A percentile compares a stretch with the other conserved stretches of the same genome.
Evolutionary conservation across 2,113 vertebrate species (phyloP).

Genomic region (Tonatia bakeri): DNA sequence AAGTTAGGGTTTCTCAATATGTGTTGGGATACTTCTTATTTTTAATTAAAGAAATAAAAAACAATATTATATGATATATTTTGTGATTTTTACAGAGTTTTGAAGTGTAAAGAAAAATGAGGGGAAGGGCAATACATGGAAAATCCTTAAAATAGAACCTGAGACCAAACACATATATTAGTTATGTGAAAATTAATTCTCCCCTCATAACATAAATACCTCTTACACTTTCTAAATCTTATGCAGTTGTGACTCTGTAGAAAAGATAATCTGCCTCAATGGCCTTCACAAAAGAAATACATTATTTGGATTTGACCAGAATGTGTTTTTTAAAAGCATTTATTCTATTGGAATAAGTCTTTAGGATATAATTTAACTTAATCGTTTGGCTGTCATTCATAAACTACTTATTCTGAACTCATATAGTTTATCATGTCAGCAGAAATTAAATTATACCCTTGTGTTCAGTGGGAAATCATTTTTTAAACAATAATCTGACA

Average conservation of each 20-base stretch:
- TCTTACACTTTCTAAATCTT: neutral
- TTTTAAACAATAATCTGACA: conserved; percentile 62
- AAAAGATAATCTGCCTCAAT: neutral
- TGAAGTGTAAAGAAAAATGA: neutral
- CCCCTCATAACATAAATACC: neutral
- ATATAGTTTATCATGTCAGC: conserved; percentile 40
- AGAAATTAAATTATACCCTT: conserved; percentile 69
- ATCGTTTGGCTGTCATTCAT: conserved; percentile 63
- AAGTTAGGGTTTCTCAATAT: neutral
- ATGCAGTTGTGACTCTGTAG: neutral
- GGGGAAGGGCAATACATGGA: neutral
- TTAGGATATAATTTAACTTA: conserved; percentile 56
- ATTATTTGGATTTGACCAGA: conserved; percentile 34
- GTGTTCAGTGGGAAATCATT: conserved; percentile 34
- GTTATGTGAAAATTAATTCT: neutral
- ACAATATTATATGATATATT: neutral
- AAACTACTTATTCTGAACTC: conserved; percentile 46
- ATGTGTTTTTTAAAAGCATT: neutral
- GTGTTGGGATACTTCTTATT: neutral
- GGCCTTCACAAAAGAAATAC: neutral
- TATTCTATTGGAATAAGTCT: conserved; percentile 48
- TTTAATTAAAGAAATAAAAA: neutral
- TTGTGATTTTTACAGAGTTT: neutral
- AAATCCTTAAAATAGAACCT: neutral
- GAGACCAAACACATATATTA: neutral